Evolutionary conservation across 1,140 invertebrate genomes (phyloP), one percentile per base, ranked within the genome.

Genomic region (Leptinotarsa undecemlineata): DNA sequence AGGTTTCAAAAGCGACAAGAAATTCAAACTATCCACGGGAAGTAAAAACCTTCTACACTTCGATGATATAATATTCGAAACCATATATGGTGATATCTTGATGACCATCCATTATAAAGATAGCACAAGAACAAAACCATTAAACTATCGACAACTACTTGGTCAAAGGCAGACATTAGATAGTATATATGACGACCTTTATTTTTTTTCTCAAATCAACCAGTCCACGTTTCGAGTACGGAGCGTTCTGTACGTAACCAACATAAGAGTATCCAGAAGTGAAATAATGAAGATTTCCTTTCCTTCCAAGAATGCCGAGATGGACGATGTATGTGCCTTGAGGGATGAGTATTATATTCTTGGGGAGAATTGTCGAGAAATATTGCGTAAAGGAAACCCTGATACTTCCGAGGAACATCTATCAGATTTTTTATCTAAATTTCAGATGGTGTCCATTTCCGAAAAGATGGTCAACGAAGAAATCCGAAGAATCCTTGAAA

Each of bases 131-230:
- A 14, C 51, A 15, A 57, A 19, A 57, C 51, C 51, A 6, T 17
- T 57, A 17, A 57, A 19, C n/a, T 57, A n/a, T 57, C 51, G 51
- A 57, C 15, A 57, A 57, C 6, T 57, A 19, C n/a, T 57, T 57
- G 17, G n/a, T 3, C 51, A 19, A n/a, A 2, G 5, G 2, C 15
- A 19, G n/a, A 57, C n/a, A 57, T 57, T 11, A 0, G 33, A 42
- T 42, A 42, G 33, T 42, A 8, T 57, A 57, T 8, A 57, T 57
- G 14, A 13, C 15, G 15, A 1, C 0, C 51, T 57, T 17, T 8
- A n/a, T 15, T 57, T 57, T 57, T 57, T 57, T 57, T n/a, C 51
- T 57, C n/a, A 57, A 17, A 57, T 57, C 51, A 57, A 57, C 51
- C 51, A 57, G 51, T 57, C 51, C 51, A 57, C n/a, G 51, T 17